Conservation (phyloP, 2,888 invertebrate species). For the Harpalus rufipes region DNA sequence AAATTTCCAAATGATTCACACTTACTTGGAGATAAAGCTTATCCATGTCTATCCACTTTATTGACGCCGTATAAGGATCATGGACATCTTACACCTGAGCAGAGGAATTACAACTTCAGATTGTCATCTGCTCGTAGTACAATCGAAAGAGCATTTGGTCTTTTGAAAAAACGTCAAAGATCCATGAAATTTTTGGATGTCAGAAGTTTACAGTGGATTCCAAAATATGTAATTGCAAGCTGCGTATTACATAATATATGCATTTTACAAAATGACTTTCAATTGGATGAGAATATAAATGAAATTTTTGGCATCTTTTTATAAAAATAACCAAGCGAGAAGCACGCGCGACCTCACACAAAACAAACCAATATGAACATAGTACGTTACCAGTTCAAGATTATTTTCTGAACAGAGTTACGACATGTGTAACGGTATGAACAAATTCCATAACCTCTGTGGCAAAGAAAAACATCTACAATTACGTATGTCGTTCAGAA, state of each 20-base stretch:
- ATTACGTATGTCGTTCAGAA: no score
- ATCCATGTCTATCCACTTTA: constrained; percentile 44
- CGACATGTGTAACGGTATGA: no score
- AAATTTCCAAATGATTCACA: constrained; percentile 43
- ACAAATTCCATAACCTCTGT: no score
- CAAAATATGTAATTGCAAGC: constrained; percentile 33
- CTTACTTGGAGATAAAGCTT: constrained; percentile 54
- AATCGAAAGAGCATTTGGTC: constrained; percentile 34
- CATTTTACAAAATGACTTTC: not conserved
- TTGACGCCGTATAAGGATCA: constrained; percentile 49
- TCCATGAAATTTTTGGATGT: constrained; percentile 37
- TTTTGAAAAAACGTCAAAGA: constrained; percentile 13
- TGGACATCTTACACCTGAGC: constrained; percentile 31
- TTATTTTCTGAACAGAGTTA: no score
- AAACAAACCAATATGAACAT: no score
- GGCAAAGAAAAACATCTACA: no score
- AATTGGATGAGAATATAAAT: not conserved
- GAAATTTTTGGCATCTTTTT: no score
- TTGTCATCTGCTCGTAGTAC: constrained; percentile 28
- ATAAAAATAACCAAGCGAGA: no score
- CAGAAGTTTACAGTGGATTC: constrained; percentile 12
- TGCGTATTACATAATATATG: not conserved
- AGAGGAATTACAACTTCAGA: constrained; percentile 17
- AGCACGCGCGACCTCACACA: no score
- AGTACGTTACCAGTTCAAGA: no score